A percentile compares a stretch with the other conserved stretches of the same genome.
phyloP scores from a whole-genome alignment of 1,140 invertebrate genomes.

The Schlechtendalia chinensis region DNA sequence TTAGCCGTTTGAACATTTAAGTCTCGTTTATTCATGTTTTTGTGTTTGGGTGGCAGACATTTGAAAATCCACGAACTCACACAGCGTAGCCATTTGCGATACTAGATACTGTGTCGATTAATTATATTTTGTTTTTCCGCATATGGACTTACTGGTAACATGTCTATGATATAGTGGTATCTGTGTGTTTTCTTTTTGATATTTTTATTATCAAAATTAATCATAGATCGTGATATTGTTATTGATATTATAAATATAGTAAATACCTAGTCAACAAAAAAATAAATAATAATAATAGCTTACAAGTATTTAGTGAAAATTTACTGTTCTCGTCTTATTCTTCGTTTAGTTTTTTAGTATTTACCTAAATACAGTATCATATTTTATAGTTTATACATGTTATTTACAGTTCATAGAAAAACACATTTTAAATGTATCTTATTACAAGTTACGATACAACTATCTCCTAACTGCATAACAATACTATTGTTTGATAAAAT shows the following conservation, averaged over 20 bases:
- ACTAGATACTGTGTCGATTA: not conserved
- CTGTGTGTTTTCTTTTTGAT: too few species aligned
- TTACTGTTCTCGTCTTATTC: constrained; percentile 2
- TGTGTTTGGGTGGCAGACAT: too few species aligned
- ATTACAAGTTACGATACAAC: not conserved
- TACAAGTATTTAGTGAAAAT: not conserved
- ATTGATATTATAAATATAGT: not conserved
- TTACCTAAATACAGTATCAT: not conserved
- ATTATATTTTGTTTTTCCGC: too few species aligned
- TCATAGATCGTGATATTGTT: too few species aligned
- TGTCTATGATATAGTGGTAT: too few species aligned
- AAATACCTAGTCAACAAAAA: not conserved
- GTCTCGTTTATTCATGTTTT: too few species aligned
- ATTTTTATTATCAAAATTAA: not conserved
- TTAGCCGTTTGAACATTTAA: too few species aligned
- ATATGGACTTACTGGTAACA: too few species aligned
- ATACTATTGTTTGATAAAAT: not conserved
- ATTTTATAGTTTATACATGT: not conserved
- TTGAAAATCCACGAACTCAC: too few species aligned
- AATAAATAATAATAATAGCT: not conserved
- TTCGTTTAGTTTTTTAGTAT: not conserved
- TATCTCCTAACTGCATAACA: not conserved
- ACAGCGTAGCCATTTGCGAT: not conserved
- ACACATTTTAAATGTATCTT: not conserved
- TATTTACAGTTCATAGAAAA: not conserved